phyloP scores from a whole-genome alignment of 2,888 invertebrate species.

The Heliconius charithonia region DNA sequence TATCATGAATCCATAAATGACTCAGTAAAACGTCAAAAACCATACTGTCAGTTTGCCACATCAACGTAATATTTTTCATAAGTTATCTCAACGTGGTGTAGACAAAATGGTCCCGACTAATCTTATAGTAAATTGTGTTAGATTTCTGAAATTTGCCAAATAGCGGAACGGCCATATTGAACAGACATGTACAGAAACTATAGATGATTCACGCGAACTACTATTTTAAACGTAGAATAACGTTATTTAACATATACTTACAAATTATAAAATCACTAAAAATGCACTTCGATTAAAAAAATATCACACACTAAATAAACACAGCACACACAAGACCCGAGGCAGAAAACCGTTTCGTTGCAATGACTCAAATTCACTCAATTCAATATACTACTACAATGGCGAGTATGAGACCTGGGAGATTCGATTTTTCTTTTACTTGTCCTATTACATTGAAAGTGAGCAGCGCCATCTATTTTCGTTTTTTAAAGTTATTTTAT shows the following conservation, averaged over 20 bases:
- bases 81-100: slow-evolving; percentile 22
- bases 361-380: slow-evolving; percentile 60
- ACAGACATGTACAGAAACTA: slow-evolving; percentile 60
- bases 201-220: slow-evolving; percentile 50
- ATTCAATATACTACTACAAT: slow-evolving; percentile 51
- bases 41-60: slow-evolving; percentile 80
- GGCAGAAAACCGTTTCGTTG: slow-evolving; percentile 81
- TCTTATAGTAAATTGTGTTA: slow-evolving; percentile 23
- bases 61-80: slow-evolving; percentile 60
- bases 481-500: not conserved
- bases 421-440: slow-evolving; percentile 65
- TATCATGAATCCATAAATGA: slow-evolving; percentile 63
- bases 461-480: slow-evolving; percentile 60
- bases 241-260: slow-evolving; percentile 64
- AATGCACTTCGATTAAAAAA: slow-evolving; percentile 69
- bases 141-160: slow-evolving; percentile 54
- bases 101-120: slow-evolving; percentile 32
- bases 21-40: slow-evolving; percentile 79
- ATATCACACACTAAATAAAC: slow-evolving; percentile 74
- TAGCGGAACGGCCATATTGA: slow-evolving; percentile 82
- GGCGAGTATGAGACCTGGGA: slow-evolving; percentile 54
- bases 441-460: slow-evolving; percentile 50
- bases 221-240: slow-evolving; percentile 38
- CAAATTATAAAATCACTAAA: slow-evolving; percentile 72
- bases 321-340: slow-evolving; percentile 80